A percentile compares a stretch with the other conserved stretches of the same genome.
These are phyloP conservation scores for Scytalopus superciliaris DNA, from an alignment of 2,113 vertebrate genomes.

Conservation along the genomic window DNA sequence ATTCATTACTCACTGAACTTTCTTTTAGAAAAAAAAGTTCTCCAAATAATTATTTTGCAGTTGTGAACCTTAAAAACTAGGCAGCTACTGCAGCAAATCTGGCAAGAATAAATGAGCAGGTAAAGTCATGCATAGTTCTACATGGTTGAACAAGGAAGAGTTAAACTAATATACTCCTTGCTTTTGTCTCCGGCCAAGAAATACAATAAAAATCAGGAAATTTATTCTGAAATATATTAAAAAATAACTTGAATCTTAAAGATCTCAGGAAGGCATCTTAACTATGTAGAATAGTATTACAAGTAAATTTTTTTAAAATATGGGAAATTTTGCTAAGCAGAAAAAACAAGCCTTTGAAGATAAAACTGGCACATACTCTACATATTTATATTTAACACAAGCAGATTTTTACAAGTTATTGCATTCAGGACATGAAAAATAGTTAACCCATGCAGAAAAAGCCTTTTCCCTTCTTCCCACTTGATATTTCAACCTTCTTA, in stretches of 20 bases:
- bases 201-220: background rate
- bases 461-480: background rate
- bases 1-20: background rate
- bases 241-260: background rate
- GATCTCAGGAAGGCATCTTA: background rate
- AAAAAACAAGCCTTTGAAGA: background rate
- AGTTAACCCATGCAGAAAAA: background rate
- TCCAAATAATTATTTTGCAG: background rate
- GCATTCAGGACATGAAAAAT: background rate
- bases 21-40: background rate
- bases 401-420: background rate
- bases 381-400: background rate
- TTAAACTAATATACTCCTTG: background rate
- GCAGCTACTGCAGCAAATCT: background rate
- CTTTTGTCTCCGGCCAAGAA: background rate
- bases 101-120: background rate
- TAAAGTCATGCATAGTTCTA: background rate
- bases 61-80: background rate
- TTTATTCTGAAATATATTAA: background rate
- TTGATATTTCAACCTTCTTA: background rate
- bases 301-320: background rate
- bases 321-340: background rate
- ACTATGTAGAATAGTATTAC: background rate
- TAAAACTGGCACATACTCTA: background rate
- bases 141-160: background rate